Base-by-base conservation (phyloP, 2,888 invertebrate species). In the Abrostola triplasia region DNA sequence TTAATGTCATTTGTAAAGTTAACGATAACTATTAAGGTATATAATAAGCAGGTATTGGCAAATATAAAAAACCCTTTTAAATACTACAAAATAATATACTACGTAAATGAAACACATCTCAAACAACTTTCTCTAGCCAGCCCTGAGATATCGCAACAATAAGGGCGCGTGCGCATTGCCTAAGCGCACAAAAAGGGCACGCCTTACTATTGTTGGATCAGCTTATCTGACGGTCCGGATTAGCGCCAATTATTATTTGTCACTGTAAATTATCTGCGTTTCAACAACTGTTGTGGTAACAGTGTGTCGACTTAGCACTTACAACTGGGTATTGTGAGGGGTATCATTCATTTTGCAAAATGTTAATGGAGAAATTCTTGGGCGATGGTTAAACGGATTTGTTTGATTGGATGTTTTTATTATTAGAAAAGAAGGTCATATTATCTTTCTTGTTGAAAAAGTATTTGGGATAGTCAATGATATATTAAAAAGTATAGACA, bases 161-260 rank as follows among this genome's bases (percentile, higher is more conserved):
- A 79, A 61, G 64, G 70, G 68, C 79, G 51, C 70, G 61, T 71
- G 70, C 70, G 57, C 79, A 62, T 70, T 69, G 65, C 59, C 44
- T 64, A 65, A 72, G 47, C 57, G 51, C 48, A 63, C 64, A 50
- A 61, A 57, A 57, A 63, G 58, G 75, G 58, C 65, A 69, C 60
- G 64, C 62, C 59, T 67, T 57, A 47, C 63, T 56, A 70, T 64
- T 76, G 70, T 73, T 60, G n/a, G 61, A 65, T 62, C 59, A 37
- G 13, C 12, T 48, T 67, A 67, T 63, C 64, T 64, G 55, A 66
- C 61, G 53, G 50, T 40, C 51, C 47, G 41, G 56, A 72, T 70
- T 68, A 64, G 40, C 54, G 35, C 54, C 68, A 70, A 66, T 73
- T 68, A 68, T 70, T 72, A 70, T 77, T 77, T 71, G 68, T 67